Conservation (phyloP, 2,113 vertebrate species). For the Menura novaehollandiae region DNA sequence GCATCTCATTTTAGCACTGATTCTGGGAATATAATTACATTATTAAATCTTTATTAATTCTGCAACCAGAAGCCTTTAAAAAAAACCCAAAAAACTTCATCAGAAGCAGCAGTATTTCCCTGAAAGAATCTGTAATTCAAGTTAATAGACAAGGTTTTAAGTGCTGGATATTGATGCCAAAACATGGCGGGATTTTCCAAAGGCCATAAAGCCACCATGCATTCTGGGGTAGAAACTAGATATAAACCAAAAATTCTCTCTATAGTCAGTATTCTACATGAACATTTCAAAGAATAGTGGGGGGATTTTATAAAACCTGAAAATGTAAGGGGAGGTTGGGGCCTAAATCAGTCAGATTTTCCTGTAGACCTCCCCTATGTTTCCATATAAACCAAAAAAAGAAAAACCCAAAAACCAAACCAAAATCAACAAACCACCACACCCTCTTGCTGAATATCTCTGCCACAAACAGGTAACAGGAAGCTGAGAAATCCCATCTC, state of each 20-base stretch:
- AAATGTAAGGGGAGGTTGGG: not conserved
- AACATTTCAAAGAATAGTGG: not conserved
- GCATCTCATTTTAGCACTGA: not conserved
- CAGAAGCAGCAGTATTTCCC: not conserved
- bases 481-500: not conserved
- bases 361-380: not conserved
- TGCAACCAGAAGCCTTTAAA: not conserved
- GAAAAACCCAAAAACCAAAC: not conserved
- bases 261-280: not conserved
- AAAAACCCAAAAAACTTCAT: not conserved
- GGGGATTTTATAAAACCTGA: not conserved
- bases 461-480: not conserved
- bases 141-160: not conserved
- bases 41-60: not conserved
- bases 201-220: not conserved
- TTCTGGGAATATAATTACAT: not conserved
- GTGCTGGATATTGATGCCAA: not conserved
- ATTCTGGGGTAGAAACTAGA: not conserved
- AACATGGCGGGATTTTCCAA: not conserved
- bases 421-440: rapidly evolving
- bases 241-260: not conserved
- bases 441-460: not conserved
- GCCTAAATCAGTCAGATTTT: not conserved
- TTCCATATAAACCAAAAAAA: not conserved
- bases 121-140: not conserved